Conservation (phyloP, 2,888 invertebrate genomes). For the Trichacis sp. region DNA sequence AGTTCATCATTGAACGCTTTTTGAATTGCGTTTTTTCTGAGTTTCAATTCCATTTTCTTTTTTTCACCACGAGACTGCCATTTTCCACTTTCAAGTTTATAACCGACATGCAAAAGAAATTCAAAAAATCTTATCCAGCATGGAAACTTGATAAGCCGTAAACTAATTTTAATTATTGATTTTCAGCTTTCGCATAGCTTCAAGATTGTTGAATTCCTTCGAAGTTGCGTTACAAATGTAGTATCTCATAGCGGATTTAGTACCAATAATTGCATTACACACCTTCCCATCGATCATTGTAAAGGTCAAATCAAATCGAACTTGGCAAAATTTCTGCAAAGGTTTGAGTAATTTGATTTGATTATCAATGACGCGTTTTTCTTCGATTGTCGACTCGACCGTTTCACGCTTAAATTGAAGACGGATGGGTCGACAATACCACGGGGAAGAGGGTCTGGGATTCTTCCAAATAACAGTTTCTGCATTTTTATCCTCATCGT, state of each 20-base stretch:
- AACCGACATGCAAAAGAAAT: constrained; percentile 24
- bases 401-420: constrained; percentile 35
- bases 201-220: constrained; percentile 35
- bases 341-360: constrained; percentile 28
- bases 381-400: constrained; percentile 5
- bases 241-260: constrained; percentile 31
- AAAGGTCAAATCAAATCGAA: constrained; percentile 2
- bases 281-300: constrained; percentile 42
- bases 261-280: constrained; percentile 45
- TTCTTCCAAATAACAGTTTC: too few relatives aligned
- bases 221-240: constrained; percentile 36
- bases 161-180: too few relatives aligned
- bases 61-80: constrained; percentile 41
- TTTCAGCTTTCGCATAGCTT: constrained; percentile 9
- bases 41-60: constrained; percentile 17
- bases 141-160: too few relatives aligned
- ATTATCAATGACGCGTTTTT: constrained; percentile 19
- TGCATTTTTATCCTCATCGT: background rate
- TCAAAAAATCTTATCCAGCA: constrained; percentile 40
- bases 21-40: constrained; percentile 10
- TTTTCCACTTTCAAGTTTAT: too few relatives aligned
- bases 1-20: too few relatives aligned
- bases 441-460: too few relatives aligned
- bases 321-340: constrained; percentile 13
- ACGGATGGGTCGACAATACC: constrained; percentile 16